Percentiles rank a stretch among this genome's conserved stretches.
phyloP scores from a whole-genome alignment of 2,113 vertebrate genomes.

The Neogobius melanostomus region DNA sequence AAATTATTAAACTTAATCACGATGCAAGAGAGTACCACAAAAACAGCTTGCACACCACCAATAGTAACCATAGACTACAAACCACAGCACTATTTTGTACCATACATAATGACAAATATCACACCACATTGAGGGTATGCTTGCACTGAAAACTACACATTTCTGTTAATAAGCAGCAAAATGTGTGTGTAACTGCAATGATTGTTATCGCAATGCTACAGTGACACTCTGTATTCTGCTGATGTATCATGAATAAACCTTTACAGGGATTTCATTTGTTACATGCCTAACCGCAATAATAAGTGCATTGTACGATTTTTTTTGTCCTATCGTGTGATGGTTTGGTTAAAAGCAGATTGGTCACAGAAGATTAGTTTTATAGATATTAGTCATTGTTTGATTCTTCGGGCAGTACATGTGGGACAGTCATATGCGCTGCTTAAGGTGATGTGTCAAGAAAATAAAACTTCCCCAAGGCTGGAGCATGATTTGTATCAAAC shows the following conservation, averaged over 20 bases:
- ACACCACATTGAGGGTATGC: not conserved
- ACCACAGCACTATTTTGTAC: not conserved
- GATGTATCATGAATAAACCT: conserved; percentile 48
- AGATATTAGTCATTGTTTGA: conserved; percentile 11
- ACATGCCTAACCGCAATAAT: not conserved
- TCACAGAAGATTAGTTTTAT: not conserved
- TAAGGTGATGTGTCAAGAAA: not conserved
- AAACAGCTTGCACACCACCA: not conserved
- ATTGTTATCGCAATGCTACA: conserved; percentile 9
- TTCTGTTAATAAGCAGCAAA: conserved; percentile 36
- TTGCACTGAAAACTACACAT: conserved; percentile 38
- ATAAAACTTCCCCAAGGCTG: not conserved
- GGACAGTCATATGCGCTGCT: not conserved
- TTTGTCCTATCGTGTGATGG: conserved; percentile 1
- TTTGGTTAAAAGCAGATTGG: conserved; percentile 30
- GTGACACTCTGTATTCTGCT: conserved; percentile 6
- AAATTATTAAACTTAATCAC: not conserved
- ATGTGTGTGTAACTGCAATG: conserved; percentile 7
- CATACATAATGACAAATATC: not conserved
- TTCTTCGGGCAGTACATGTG: conserved; percentile 1
- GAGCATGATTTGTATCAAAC: not conserved
- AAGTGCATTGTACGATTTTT: conserved; percentile 15
- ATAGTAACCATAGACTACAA: not conserved
- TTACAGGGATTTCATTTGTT: conserved; percentile 1
- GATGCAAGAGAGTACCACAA: not conserved